phyloP scores from a whole-genome alignment of 2,797 vertebrate genomes.

The Acanthis flammea region DNA sequence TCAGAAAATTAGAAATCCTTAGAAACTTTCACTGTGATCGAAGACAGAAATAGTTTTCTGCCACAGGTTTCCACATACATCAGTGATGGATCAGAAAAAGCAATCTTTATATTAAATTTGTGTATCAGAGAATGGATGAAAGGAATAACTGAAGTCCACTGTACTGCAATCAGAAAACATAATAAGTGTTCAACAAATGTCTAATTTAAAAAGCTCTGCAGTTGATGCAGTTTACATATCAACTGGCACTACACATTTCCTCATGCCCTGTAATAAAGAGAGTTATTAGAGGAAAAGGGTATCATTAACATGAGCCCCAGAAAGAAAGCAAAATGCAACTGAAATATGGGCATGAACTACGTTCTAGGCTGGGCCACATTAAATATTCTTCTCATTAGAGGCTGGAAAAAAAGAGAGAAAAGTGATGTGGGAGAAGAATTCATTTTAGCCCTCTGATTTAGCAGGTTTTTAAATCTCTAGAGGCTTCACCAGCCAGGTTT shows the following conservation, averaged over 20 bases:
- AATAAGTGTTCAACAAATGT: neutral
- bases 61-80: neutral
- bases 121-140: neutral
- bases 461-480: neutral
- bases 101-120: neutral
- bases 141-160: neutral
- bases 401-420: neutral
- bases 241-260: neutral
- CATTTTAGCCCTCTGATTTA: neutral
- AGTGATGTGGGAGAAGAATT: neutral
- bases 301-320: neutral
- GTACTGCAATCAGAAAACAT: neutral
- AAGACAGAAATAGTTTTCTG: neutral
- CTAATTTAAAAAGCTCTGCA: neutral
- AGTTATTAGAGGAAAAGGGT: neutral
- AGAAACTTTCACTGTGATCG: neutral
- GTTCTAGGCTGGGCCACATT: neutral
- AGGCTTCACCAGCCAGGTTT: neutral
- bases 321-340: neutral
- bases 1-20: neutral
- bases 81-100: neutral
- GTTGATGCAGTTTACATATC: neutral
- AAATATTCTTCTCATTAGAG: neutral
- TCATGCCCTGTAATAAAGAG: neutral
- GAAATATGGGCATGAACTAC: rapidly evolving